These are phyloP conservation scores for Passer domesticus DNA, from an alignment of 2,113 vertebrate genomes.

Conservation along the genomic window DNA sequence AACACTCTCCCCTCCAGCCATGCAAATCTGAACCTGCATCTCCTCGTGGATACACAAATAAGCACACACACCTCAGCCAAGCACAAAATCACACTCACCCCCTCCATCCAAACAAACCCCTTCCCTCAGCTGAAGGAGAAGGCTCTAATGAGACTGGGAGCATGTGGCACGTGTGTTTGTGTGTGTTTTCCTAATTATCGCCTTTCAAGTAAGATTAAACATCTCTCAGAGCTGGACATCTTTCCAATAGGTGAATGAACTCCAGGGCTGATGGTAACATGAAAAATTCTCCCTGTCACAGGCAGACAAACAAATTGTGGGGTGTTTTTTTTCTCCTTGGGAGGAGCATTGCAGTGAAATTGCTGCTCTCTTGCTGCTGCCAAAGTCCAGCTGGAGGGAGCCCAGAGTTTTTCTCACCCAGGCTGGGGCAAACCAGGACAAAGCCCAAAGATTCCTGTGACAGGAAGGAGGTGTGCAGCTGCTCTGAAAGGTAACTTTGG, in stretches of 20 bases:
- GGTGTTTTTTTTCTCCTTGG: not conserved
- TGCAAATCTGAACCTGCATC: not conserved
- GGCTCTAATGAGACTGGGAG: not conserved
- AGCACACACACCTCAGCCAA: not conserved
- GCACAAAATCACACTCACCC: not conserved
- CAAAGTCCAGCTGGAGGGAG: not conserved
- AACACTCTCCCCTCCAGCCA: not conserved
- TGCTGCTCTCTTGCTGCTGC: not conserved
- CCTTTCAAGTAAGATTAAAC: conserved; percentile 55
- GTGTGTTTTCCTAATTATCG: conserved; percentile 47
- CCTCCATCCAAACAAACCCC: not conserved
- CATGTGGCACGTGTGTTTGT: not conserved
- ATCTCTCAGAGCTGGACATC: conserved; percentile 34
- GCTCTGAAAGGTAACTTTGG: not conserved
- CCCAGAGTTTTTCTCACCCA: not conserved
- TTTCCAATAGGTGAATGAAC: conserved; percentile 64
- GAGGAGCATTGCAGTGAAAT: conserved; percentile 5
- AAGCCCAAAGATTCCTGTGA: not conserved
- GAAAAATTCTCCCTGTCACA: conserved; percentile 52
- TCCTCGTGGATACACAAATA: not conserved
- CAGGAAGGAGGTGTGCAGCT: not conserved
- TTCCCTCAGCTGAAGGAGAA: not conserved
- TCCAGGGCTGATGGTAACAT: conserved; percentile 12
- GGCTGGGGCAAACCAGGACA: not conserved
- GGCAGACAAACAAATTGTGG: conserved; percentile 39